Evolutionary conservation across 2,888 invertebrate genomes (phyloP), one percentile per base, ranked within the genome.

Genomic region (Melieria crassipennis): DNA sequence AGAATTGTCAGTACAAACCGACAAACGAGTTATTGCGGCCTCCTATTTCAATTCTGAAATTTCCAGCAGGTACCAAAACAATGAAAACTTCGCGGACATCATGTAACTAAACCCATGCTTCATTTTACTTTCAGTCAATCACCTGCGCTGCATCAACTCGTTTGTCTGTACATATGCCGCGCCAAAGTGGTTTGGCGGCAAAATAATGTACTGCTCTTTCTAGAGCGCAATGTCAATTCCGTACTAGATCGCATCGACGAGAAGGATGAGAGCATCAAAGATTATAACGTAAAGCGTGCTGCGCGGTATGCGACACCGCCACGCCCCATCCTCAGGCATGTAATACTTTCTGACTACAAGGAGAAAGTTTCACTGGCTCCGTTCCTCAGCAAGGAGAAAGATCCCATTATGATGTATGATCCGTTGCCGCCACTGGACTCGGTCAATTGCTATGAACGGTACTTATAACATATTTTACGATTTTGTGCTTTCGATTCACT

Each of bases 151-250:
- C 89, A 90, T 75, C 92, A 94, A 80, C 85, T 96, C 65, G 89
- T 92, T 73, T 88, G 89, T 55, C 87, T 96, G 75, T 96, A 95
- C 82, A 89, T 94, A 13, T 91, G 90, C 69, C 89, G 95, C 63
- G 91, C 91, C 77, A 91, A 91, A 82, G 90, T 92, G 67, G 88
- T 94, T 64, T 96, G 96, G 95, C 93, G 94, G 81, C 92, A 93
- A 77, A 87, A 90, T 16, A 91, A 91, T 73, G 89, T 93, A 65
- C 82, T 95, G 65, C 88, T 89, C 0, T 96, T 95, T 94, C 84
- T 96, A 72, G 94, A 95, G 82, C 88, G 87, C 69, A 93, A 92
- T 84, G 93, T 92, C 0, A 89, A 91, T 72, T 81, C 84, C 42
- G 92, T 91, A 7, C 81, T 94, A 61, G 89, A 91, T 77, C 87